Evolutionary conservation across 2,888 invertebrate species (phyloP).

Genomic region (Adineta ricciae): DNA sequence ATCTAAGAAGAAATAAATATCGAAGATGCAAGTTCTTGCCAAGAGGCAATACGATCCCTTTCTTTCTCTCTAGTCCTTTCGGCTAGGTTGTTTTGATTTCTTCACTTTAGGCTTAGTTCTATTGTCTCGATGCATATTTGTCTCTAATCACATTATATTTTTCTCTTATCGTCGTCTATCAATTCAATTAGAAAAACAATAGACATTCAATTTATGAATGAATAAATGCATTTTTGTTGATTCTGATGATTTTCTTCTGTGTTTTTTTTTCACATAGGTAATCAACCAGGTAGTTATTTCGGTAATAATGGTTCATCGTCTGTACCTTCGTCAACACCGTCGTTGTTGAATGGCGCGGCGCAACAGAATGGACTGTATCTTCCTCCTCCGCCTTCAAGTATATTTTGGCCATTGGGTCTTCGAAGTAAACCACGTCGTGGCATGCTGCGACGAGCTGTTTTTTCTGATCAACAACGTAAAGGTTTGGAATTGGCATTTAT

Average conservation of each 20-base stretch:
- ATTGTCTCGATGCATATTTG: background rate
- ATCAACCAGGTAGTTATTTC: background rate
- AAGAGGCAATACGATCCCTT: no score
- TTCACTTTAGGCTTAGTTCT: background rate
- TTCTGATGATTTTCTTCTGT: background rate
- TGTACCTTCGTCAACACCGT: background rate
- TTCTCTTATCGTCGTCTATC: background rate
- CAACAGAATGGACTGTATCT: background rate
- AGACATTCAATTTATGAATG: background rate
- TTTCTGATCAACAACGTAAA: constrained; percentile 85
- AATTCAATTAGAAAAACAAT: background rate
- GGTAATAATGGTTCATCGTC: background rate
- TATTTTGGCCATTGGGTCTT: constrained; percentile 24
- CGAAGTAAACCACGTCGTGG: constrained; percentile 56
- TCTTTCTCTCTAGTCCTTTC: background rate
- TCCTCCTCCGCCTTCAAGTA: background rate
- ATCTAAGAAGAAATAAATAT: no score
- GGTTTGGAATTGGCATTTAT: constrained; percentile 90
- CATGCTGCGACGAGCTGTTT: constrained; percentile 92
- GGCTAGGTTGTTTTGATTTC: background rate
- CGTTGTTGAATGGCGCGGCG: background rate
- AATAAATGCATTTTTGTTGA: background rate
- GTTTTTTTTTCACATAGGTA: background rate
- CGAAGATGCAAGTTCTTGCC: no score
- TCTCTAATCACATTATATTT: background rate